These are phyloP conservation scores for Lethenteron camtschaticum DNA, from an alignment of 2,113 vertebrate genomes.

Conservation along the genomic window DNA sequence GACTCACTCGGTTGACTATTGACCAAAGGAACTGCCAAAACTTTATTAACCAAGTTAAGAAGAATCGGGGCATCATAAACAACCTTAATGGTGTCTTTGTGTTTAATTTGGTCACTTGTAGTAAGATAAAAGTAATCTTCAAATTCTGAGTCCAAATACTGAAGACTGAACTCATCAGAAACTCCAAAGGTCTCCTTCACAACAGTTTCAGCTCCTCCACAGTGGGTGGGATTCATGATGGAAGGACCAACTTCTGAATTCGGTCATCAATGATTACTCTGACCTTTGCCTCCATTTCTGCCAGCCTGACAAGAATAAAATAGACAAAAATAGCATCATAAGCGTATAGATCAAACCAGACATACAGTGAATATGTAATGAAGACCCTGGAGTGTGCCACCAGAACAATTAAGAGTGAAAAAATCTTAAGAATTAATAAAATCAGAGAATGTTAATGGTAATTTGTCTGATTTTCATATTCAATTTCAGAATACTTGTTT, in stretches of 20 bases:
- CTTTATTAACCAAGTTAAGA: conserved; percentile 9
- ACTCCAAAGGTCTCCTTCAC: conserved; percentile 12
- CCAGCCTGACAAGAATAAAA: conserved; percentile 10
- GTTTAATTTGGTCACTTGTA: conserved; percentile 11
- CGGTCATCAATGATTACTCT: conserved; percentile 9
- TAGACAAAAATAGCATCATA: conserved; percentile 8
- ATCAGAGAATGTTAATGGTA: too few species aligned
- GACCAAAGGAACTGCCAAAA: conserved; percentile 10
- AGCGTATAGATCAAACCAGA: too few species aligned
- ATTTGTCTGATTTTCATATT: too few species aligned
- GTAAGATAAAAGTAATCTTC: conserved; percentile 11
- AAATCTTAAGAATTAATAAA: too few species aligned
- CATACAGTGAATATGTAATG: too few species aligned
- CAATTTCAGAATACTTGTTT: too few species aligned
- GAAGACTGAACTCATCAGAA: conserved; percentile 11
- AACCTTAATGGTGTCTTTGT: conserved; percentile 15
- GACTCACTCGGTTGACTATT: neutral
- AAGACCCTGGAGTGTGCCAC: too few species aligned
- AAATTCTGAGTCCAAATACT: conserved; percentile 14
- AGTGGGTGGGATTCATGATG: conserved; percentile 10
- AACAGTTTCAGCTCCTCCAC: conserved; percentile 11
- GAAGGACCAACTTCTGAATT: conserved; percentile 12
- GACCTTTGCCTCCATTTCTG: conserved; percentile 12
- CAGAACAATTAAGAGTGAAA: too few species aligned
- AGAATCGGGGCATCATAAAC: conserved; percentile 7